These are phyloP conservation scores for Tetragnatha montana DNA, from an alignment of 2,888 invertebrate species.

Conservation along the genomic window DNA sequence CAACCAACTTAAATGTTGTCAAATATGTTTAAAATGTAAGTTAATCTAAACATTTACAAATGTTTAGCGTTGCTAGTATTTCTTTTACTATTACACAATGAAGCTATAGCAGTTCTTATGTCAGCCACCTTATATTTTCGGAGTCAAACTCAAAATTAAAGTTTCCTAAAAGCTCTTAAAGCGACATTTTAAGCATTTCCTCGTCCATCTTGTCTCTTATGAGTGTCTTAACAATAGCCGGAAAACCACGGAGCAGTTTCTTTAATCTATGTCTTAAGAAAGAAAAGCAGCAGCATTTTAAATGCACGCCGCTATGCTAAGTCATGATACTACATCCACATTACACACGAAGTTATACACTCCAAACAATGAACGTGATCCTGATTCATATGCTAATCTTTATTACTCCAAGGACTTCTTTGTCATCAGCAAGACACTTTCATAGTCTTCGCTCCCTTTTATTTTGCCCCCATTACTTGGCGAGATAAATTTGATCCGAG, in stretches of 20 bases:
- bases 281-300: conserved; percentile 20
- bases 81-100: no score
- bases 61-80: no score
- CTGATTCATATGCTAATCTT: conserved; percentile 66
- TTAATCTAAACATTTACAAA: no score
- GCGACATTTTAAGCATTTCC: conserved; percentile 17
- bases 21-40: no score
- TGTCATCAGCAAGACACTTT: conserved; percentile 51
- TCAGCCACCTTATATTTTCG: neutral
- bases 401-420: conserved; percentile 51
- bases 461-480: conserved; percentile 29
- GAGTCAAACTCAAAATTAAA: conserved; percentile 4
- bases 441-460: conserved; percentile 37
- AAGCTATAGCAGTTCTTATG: neutral
- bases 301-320: conserved; percentile 27
- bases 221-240: conserved; percentile 15
- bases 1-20: no score
- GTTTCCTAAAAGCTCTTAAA: conserved; percentile 5
- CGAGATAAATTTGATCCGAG: conserved; percentile 44
- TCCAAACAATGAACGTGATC: conserved; percentile 51
- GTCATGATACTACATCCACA: conserved; percentile 15
- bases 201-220: conserved; percentile 13
- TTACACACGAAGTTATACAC: conserved; percentile 33
- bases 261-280: conserved; percentile 30
- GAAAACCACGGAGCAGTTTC: neutral